Evolutionary conservation across 2,888 invertebrate species (phyloP).

Genomic region (Thecocarcelia acutangulata): DNA sequence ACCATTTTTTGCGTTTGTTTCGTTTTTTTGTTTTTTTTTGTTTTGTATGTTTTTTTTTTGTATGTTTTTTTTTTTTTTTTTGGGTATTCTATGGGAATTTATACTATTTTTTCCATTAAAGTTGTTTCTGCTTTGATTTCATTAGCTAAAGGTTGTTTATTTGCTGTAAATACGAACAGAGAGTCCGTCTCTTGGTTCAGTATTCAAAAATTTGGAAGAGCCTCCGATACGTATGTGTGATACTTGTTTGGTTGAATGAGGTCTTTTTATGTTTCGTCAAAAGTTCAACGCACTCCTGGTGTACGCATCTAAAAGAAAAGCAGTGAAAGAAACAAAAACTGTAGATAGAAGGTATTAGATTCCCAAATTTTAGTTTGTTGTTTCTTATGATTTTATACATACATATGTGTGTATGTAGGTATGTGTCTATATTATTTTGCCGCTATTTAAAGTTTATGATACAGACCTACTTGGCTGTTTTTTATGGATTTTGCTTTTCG

Average conservation of each 20-base stretch:
- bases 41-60: not conserved
- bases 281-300: constrained; percentile 62
- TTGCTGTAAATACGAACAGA: constrained; percentile 19
- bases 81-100: constrained; percentile 49
- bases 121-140: constrained; percentile 12
- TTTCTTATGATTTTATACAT: not conserved
- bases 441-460: not conserved
- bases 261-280: constrained; percentile 12
- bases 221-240: constrained; percentile 10
- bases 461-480: not conserved
- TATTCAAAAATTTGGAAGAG: constrained; percentile 41
- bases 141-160: constrained; percentile 15
- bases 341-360: constrained; percentile 22
- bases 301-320: constrained; percentile 55
- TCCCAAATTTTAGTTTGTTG: not conserved
- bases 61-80: constrained; percentile 21
- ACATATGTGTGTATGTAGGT: not conserved
- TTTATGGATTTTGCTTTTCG: not conserved
- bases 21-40: constrained; percentile 24
- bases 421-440: not conserved
- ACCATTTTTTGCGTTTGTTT: constrained; percentile 38
- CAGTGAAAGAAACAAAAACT: constrained; percentile 9
- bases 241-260: not conserved
- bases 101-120: constrained; percentile 19
- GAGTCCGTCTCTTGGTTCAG: not conserved